These are phyloP conservation scores for Diuraphis noxia DNA, from an alignment of 1,140 invertebrate genomes.

Conservation along the genomic window DNA sequence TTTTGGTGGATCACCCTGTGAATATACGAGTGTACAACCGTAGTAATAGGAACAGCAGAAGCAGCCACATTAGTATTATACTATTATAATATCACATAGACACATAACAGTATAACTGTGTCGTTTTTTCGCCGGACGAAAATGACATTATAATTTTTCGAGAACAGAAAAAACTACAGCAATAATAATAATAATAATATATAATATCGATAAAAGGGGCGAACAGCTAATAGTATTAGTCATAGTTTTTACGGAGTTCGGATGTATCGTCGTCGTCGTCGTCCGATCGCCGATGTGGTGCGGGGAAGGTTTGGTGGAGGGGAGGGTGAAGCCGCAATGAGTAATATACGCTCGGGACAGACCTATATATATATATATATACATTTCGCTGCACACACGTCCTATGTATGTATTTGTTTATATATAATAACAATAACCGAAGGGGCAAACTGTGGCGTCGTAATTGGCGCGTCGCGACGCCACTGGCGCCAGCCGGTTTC, in stretches of 20 bases:
- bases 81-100: neutral
- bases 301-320: neutral
- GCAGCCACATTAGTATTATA: neutral
- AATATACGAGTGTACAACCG: too few species aligned
- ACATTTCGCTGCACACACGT: neutral
- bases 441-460: slow-evolving; percentile 49
- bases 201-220: neutral
- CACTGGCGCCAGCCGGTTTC: slow-evolving; percentile 51
- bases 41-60: neutral
- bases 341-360: slow-evolving; percentile 37
- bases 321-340: neutral
- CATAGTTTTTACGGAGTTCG: slow-evolving; percentile 11
- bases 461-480: slow-evolving; percentile 52
- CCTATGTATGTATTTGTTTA: neutral
- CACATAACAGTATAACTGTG: neutral
- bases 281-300: neutral
- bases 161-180: neutral
- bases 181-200: neutral
- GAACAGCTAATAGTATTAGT: slow-evolving; percentile 6
- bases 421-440: slow-evolving; percentile 12
- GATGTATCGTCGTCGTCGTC: neutral
- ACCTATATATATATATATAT: neutral
- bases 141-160: neutral
- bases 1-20: too few species aligned
- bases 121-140: neutral